Percentiles rank a stretch among this genome's conserved stretches.
phyloP scores from a whole-genome alignment of 2,797 vertebrate genomes.

The Momotus momota region DNA sequence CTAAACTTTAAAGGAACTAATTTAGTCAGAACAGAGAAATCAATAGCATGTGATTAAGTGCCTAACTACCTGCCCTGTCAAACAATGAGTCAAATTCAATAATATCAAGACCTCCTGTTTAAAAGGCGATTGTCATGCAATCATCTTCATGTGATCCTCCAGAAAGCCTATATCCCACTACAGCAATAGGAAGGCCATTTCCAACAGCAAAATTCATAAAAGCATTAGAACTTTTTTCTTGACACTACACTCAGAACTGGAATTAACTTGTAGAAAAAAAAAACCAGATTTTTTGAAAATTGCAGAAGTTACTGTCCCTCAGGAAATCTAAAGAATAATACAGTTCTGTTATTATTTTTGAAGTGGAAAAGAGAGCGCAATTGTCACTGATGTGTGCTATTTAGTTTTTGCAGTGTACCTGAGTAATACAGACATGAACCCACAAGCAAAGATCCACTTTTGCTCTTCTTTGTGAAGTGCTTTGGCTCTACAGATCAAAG shows the following conservation, averaged over 20 bases:
- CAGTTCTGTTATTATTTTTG: background rate
- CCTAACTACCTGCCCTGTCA: background rate
- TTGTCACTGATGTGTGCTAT: background rate
- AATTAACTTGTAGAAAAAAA: background rate
- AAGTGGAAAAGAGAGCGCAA: background rate
- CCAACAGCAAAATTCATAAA: background rate
- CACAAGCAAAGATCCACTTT: background rate
- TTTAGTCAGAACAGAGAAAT: constrained; percentile 24
- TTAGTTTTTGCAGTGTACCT: background rate
- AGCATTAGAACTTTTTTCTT: background rate
- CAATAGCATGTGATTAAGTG: constrained; percentile 3
- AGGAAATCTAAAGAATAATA: background rate
- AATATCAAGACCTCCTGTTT: background rate
- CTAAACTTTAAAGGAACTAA: constrained; percentile 7
- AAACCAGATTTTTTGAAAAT: background rate
- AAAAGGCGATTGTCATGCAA: background rate
- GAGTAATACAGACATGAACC: background rate
- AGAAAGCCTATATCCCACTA: background rate
- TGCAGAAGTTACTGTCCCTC: background rate
- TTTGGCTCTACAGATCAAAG: background rate
- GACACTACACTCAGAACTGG: background rate
- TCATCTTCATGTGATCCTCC: background rate
- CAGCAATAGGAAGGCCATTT: background rate
- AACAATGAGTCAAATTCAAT: background rate
- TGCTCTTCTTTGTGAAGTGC: background rate